Percentiles rank a stretch among this genome's conserved stretches.
These are phyloP conservation scores for honey bee (Apis mellifera) DNA, from an alignment of 1,140 invertebrate species.

Conservation along the genomic window Amel_HAv3.1 CM009941.2:11153501-11154000, in stretches of 20 bases:
- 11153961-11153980: conserved; percentile 37
- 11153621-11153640: background rate
- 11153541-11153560: conserved; percentile 3
- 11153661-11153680: conserved; percentile 6
- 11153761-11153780: background rate
- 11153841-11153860: conserved; percentile 69
- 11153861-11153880: conserved; percentile 29
- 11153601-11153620: conserved; percentile 14
- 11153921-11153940: conserved; percentile 21
- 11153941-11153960: conserved; percentile 25
- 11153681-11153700: background rate
- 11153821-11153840: conserved; percentile 71
- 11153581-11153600: conserved; percentile 7
- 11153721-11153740: conserved; percentile 16
- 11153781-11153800: conserved; percentile 39
- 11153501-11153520: background rate
- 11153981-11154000: conserved; percentile 39
- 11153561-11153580: conserved; percentile 11
- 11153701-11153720: background rate
- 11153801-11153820: conserved; percentile 66
- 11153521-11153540: background rate
- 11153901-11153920: conserved; percentile 21
- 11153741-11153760: background rate
- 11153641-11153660: conserved; percentile 8
- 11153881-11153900: conserved; percentile 3